Evolutionary conservation across 2,113 vertebrate species (phyloP), one percentile per base, ranked within the genome.

Genomic region (Haplotaxodon microlepis): DNA sequence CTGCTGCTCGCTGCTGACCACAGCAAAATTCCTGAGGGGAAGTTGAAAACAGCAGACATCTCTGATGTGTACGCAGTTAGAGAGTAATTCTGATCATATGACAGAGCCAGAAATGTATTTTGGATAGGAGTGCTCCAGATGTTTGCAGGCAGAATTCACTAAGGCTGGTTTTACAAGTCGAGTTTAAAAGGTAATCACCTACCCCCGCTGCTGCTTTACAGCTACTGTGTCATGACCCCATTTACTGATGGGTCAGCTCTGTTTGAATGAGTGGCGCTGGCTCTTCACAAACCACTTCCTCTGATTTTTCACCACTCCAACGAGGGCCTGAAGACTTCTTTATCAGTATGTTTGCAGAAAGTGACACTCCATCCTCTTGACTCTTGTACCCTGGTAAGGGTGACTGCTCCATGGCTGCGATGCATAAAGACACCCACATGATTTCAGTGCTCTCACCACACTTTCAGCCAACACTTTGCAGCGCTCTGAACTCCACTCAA

Each of bases 1-100:
- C 84, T 79, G 63, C 86, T 59, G 85, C 59, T 31, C 45, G 73
- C 53, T 88, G 90, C 92, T 93, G 87, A 94, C 89, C 27, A 76
- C 51, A 63, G 86, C 82, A 50, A 89, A 69, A 92, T 91, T 91
- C 90, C 86, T 69, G 59, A 81, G 19, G 56, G 56, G 16, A 86
- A 61, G 61, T 53, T 90, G 87, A 24, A 88, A 88, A 92, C 57
- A 85, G 82, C 56, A 59, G 61, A 57, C 73, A 50, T 85, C 78
- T 81, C 84, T 87, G 51, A 40, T 42, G 53, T 73, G 16, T 42
- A 84, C 47, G 86, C 53, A 82, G 79, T 19, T 71, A 57, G 73
- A 51, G 47, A 38, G 31, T 69, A 59, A 40, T 76, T 69, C 53
- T 40, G 45, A 73, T 88, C 10, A 6, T 59, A 19, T 50, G 54